These are phyloP conservation scores for mouse (Mus musculus) DNA, from an alignment of 2,113 vertebrate genomes.

Conservation along the genomic window DNA sequence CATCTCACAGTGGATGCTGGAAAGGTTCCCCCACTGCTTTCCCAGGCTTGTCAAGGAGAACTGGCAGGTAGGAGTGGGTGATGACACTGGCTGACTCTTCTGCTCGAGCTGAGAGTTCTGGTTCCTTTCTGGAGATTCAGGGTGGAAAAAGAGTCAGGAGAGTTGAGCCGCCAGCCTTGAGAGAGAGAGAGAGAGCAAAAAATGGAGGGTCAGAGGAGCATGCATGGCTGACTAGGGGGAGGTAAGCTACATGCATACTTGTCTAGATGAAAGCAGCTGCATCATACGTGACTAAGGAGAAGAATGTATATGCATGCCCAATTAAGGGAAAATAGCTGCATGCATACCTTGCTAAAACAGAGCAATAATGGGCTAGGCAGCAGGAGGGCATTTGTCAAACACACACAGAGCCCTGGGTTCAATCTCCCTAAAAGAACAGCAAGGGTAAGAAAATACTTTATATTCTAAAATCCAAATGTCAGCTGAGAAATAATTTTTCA, in stretches of 20 bases:
- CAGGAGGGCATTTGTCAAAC: not conserved
- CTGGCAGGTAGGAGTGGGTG: too few relatives aligned
- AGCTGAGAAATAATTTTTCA: not conserved
- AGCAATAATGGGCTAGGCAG: too few relatives aligned
- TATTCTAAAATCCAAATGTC: slow-evolving; percentile 53
- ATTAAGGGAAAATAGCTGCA: not conserved
- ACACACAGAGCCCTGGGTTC: not conserved
- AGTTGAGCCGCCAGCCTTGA: not conserved
- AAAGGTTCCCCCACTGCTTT: not conserved
- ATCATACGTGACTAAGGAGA: not conserved
- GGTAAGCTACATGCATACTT: not conserved
- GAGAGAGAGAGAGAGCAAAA: slow-evolving; percentile 36
- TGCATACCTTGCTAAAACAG: not conserved
- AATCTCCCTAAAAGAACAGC: not conserved
- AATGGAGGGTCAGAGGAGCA: not conserved
- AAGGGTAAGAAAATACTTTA: slow-evolving; percentile 57
- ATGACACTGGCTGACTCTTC: not conserved
- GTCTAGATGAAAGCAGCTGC: not conserved
- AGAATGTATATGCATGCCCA: not conserved
- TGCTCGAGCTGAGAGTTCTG: not conserved
- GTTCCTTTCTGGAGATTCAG: not conserved
- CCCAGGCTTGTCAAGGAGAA: not conserved
- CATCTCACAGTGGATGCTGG: not conserved
- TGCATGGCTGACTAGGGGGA: not conserved
- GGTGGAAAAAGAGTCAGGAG: not conserved